These are phyloP conservation scores for Triplophysa dalaica DNA, from an alignment of 2,113 vertebrate genomes.

Conservation along the genomic window DNA sequence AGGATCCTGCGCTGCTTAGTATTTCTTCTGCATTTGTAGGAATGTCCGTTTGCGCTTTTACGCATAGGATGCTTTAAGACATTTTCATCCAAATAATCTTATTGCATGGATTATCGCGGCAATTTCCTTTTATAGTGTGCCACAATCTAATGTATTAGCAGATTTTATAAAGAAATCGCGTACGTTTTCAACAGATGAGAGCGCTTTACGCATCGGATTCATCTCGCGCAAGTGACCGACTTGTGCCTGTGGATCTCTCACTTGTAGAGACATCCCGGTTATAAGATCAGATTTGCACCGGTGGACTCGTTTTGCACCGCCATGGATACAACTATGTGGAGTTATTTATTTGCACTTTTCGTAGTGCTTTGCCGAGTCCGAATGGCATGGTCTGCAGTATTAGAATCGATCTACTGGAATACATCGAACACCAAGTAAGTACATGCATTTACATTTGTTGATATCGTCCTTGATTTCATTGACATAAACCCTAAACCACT, in stretches of 20 bases:
- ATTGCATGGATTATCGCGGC: slow-evolving; percentile 18
- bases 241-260: slow-evolving; percentile 30
- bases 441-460: neutral
- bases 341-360: slow-evolving; percentile 88
- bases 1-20: neutral
- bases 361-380: slow-evolving; percentile 88
- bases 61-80: neutral
- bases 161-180: neutral
- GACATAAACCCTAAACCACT: neutral
- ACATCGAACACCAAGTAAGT: slow-evolving; percentile 84
- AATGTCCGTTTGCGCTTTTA: neutral
- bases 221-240: neutral
- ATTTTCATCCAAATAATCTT: neutral
- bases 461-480: slow-evolving; percentile 4
- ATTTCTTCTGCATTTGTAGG: neutral
- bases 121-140: neutral
- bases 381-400: slow-evolving; percentile 85
- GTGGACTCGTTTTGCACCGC: slow-evolving; percentile 34
- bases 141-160: neutral
- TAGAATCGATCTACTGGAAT: slow-evolving; percentile 99
- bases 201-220: slow-evolving; percentile 7
- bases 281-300: slow-evolving; percentile 43
- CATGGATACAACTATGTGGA: slow-evolving; percentile 87
- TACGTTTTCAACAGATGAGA: neutral
- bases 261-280: neutral